phyloP scores from a whole-genome alignment of 1,140 invertebrate species.

The Delia radicum region DNA sequence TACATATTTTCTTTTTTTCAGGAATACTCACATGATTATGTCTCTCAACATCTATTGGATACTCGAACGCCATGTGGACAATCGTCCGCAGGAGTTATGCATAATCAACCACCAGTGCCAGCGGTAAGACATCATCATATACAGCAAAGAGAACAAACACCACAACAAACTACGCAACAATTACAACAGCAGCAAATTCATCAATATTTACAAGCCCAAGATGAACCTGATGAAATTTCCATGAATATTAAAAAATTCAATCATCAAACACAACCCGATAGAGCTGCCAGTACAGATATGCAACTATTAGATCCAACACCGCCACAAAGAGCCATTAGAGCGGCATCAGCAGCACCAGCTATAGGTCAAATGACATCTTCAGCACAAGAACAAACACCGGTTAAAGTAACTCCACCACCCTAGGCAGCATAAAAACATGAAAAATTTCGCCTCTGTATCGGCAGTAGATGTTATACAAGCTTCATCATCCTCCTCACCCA shows the following conservation, averaged over 20 bases:
- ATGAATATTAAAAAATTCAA: conserved; percentile 37
- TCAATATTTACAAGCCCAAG: conserved; percentile 32
- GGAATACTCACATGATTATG: conserved; percentile 31
- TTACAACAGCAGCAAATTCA: conserved; percentile 29
- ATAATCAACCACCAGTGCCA: conserved; percentile 23
- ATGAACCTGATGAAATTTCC: conserved; percentile 39
- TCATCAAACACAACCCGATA: conserved; percentile 33
- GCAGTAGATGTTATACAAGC: conserved; percentile 37
- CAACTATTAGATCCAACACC: conserved; percentile 45
- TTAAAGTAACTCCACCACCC: conserved; percentile 37
- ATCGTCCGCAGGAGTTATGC: conserved; percentile 64
- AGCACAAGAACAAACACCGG: neutral
- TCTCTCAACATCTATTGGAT: conserved; percentile 27
- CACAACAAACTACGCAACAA: neutral
- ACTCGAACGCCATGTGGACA: conserved; percentile 68
- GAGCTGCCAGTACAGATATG: conserved; percentile 41
- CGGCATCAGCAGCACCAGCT: conserved; percentile 45
- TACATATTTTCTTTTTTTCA: conserved; percentile 15
- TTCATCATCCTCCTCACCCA: conserved; percentile 14
- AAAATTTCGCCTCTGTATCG: conserved; percentile 28
- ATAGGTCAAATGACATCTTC: conserved; percentile 34
- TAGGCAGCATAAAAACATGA: conserved; percentile 39
- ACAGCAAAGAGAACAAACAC: neutral
- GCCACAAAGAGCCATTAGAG: conserved; percentile 37
- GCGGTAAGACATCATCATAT: conserved; percentile 25